These are phyloP conservation scores for Drosophila seguyi DNA, from an alignment of 1,140 invertebrate species.

Conservation along the genomic window DNA sequence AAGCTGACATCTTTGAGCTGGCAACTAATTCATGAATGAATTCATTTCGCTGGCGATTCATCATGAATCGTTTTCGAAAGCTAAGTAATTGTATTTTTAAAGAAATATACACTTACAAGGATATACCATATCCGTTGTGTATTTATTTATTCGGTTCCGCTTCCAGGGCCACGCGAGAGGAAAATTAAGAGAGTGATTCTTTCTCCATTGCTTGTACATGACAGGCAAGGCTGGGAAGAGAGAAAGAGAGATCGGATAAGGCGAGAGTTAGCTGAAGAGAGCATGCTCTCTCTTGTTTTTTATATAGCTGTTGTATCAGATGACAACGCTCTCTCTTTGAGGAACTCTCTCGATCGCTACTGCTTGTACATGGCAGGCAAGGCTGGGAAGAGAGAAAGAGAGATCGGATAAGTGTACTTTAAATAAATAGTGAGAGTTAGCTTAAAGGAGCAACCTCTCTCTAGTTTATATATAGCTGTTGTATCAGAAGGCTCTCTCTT, in stretches of 20 bases:
- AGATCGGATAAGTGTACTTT: no score
- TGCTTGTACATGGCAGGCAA: background rate
- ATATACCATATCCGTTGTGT: background rate
- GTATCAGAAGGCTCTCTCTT: background rate
- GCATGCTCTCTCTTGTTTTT: background rate
- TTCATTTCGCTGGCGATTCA: constrained; percentile 3
- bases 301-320: background rate
- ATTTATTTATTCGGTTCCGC: background rate
- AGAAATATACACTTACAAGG: background rate
- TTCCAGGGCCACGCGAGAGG: background rate
- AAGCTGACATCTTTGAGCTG: constrained; percentile 5
- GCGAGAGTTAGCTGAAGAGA: background rate
- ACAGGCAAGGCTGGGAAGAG: no score
- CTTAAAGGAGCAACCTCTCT: background rate
- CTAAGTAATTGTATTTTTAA: constrained; percentile 6
- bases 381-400: no score
- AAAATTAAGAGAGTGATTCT: background rate
- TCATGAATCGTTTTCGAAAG: background rate
- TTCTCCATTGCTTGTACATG: no score
- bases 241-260: no score
- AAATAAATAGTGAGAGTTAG: no score
- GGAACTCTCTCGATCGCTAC: no score
- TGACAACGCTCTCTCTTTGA: background rate
- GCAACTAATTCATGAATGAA: constrained; percentile 21
- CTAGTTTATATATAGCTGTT: background rate